These are phyloP conservation scores for Salvator merianae DNA, from an alignment of 2,113 vertebrate genomes.

Conservation along the genomic window DNA sequence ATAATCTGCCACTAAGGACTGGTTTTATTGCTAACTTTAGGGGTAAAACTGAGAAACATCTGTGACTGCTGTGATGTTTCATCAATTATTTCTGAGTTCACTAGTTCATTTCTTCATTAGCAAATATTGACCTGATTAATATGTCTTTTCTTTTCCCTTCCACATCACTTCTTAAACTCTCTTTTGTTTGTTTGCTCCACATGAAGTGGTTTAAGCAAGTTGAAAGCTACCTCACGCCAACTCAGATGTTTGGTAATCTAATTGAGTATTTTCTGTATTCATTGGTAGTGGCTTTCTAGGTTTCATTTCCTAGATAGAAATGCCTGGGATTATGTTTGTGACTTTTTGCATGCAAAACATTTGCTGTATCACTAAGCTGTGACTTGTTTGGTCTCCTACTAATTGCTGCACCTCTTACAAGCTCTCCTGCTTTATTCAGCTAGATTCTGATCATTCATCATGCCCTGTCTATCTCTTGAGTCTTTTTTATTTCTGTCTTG, in stretches of 20 bases:
- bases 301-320: neutral
- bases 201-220: too few species aligned
- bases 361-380: neutral
- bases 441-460: neutral
- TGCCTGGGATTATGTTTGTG: neutral
- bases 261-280: too few species aligned
- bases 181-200: neutral
- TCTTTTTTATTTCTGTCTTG: neutral
- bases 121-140: neutral
- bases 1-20: neutral
- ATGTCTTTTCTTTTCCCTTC: neutral
- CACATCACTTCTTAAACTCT: neutral
- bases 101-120: neutral
- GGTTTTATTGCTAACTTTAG: slow-evolving; percentile 8
- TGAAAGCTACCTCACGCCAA: too few species aligned
- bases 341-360: neutral
- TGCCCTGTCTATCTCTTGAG: neutral
- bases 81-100: neutral
- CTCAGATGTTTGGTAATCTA: too few species aligned
- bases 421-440: neutral
- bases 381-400: neutral
- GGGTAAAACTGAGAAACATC: neutral
- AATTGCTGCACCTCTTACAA: neutral
- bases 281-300: too few species aligned
- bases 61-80: neutral